phyloP scores from a whole-genome alignment of 2,797 vertebrate species.

The Acestrorhynchus altus region DNA sequence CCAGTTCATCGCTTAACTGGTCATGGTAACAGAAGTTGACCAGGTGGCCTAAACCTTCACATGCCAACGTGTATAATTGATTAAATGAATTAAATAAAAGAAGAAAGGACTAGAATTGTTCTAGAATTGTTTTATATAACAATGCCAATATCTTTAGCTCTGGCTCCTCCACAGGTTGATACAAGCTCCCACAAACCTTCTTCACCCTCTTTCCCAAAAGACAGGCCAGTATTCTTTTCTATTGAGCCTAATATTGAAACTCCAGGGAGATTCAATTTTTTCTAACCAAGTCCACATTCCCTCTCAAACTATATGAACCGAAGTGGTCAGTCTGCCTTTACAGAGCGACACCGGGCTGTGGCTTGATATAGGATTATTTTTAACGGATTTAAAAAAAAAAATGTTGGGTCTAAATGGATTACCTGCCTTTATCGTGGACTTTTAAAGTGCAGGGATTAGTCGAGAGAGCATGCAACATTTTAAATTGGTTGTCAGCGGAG shows the following conservation, averaged over 20 bases:
- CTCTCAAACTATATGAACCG: neutral
- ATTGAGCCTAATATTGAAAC: neutral
- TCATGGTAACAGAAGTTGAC: too few species aligned
- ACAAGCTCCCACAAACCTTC: neutral
- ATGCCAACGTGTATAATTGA: too few species aligned
- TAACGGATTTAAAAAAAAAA: slow-evolving; percentile 16
- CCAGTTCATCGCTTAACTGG: too few species aligned
- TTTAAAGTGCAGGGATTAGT: slow-evolving; percentile 25
- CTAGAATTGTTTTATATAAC: neutral
- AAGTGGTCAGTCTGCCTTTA: neutral
- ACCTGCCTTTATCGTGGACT: slow-evolving; percentile 24
- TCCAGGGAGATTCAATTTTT: neutral
- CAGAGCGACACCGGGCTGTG: neutral
- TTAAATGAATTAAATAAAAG: neutral
- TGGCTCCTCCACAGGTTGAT: neutral
- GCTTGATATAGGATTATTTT: slow-evolving; percentile 30
- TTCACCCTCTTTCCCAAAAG: neutral
- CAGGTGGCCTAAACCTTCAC: too few species aligned
- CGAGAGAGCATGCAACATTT: neutral
- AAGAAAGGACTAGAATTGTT: neutral
- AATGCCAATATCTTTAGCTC: too few species aligned
- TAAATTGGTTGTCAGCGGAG: slow-evolving; percentile 18
- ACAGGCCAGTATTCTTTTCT: neutral
- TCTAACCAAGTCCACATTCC: neutral
- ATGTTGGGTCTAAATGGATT: slow-evolving; percentile 23